Percentiles rank a stretch among this genome's conserved stretches.
These are phyloP conservation scores for Champsocephalus esox DNA, from an alignment of 2,797 vertebrate genomes.

Conservation along the genomic window DNA sequence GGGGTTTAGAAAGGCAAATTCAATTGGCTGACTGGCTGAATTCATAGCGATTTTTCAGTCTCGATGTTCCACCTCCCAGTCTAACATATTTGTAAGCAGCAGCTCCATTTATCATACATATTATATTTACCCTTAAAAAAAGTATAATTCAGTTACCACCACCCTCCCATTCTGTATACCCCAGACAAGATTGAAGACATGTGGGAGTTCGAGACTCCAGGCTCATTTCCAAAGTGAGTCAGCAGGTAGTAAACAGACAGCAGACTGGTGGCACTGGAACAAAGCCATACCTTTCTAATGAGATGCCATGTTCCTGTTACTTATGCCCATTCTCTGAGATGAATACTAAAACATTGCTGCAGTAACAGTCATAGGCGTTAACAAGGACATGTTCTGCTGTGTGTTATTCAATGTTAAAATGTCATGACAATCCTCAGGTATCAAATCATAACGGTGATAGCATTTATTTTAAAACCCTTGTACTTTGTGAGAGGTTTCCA, in stretches of 20 bases:
- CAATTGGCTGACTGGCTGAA: background rate
- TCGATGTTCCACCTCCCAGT: background rate
- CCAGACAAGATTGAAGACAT: constrained; percentile 17
- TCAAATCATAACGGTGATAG: too few relatives aligned
- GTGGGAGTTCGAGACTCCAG: constrained; percentile 35
- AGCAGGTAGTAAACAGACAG: constrained; percentile 50
- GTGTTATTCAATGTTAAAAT: background rate
- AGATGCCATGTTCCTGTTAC: constrained; percentile 57
- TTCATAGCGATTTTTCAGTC: background rate
- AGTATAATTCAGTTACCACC: constrained; percentile 21
- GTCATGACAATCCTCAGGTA: too few relatives aligned
- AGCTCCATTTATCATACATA: constrained; percentile 25
- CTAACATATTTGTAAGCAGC: background rate
- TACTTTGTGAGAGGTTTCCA: too few relatives aligned
- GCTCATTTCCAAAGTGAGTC: constrained; percentile 51
- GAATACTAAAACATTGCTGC: constrained; percentile 36
- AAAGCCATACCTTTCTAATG: constrained; percentile 47
- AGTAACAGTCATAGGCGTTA: constrained; percentile 28
- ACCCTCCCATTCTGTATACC: background rate
- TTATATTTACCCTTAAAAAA: constrained; percentile 13
- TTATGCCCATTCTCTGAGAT: constrained; percentile 28
- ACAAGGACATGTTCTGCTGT: constrained; percentile 4
- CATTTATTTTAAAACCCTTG: too few relatives aligned
- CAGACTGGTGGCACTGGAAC: constrained; percentile 20
- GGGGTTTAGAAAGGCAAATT: background rate